Evolutionary conservation across 2,888 invertebrate genomes (phyloP), one percentile per base, ranked within the genome.

Genomic region (Ellobium chinense): DNA sequence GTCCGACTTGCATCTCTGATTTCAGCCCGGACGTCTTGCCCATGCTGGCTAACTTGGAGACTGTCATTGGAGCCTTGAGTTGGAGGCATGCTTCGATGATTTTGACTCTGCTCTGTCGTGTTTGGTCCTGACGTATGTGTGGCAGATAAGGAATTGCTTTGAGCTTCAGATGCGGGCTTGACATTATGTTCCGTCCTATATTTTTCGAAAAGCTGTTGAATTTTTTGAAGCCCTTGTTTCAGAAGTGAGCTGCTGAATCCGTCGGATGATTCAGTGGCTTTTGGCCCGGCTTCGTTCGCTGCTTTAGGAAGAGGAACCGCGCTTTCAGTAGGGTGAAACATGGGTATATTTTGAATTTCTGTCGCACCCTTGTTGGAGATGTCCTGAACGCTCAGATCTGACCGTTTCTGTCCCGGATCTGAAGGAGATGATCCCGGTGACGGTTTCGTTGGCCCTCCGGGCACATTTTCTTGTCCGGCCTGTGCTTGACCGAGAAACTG

Each of bases 291-390:
- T 1, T 37, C 1, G 56, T 66, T 76, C 5, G 31, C 56, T 5
- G 73, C n/a, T n/a, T 31, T 14, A 24, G 24, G 1, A 31, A 29
- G n/a, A 21, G 56, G n/a, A 29, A 58, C 68, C 2, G 37, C 18
- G 27, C 68, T 27, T 12, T 77, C 68, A 2, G 58, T 37, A 9
- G 77, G 68, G 21, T 66, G 77, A 37, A 68, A 68, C 77, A 77
- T 68, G 3, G 60, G 77, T 27, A 36, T 68, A 12, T 37, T 29
- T 12, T 77, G 68, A 21, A 68, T 24, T 1, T 18, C 21, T 21
- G 29, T 27, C 18, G 21, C 14, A 14, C 36, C 62, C 65, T 63
- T 75, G 18, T 68, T 36, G 29, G 60, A 36, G 18, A 29, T 36
- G 39, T 76, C 65, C 14, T 31, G 31, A 9, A 46, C 18, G 36